Evolutionary conservation across 2,113 vertebrate genomes (phyloP).

Genomic region (Asarcornis scutulata): DNA sequence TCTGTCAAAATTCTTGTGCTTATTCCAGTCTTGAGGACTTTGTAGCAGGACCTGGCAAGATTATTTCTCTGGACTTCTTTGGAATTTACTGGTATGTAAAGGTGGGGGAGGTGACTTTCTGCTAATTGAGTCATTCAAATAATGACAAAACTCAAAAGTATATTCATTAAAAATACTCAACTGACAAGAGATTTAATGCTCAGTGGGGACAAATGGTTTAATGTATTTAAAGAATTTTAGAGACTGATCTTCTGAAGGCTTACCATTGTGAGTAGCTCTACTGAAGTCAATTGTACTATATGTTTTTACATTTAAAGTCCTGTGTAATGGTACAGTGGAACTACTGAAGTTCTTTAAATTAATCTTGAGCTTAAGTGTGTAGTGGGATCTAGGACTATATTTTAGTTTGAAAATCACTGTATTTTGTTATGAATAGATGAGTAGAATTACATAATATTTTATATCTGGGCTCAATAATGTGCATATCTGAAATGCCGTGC

Average conservation of each 20-base stretch:
- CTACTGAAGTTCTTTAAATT: background rate
- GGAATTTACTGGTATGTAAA: background rate
- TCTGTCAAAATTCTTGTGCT: background rate
- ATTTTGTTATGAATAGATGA: background rate
- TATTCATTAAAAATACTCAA: slow-evolving; percentile 49
- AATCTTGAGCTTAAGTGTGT: background rate
- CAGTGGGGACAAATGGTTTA: slow-evolving; percentile 30
- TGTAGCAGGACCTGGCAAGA: background rate
- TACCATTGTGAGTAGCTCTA: background rate
- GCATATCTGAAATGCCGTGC: background rate
- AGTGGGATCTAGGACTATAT: background rate
- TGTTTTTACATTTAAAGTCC: background rate
- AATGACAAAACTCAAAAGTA: slow-evolving; percentile 55
- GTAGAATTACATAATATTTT: background rate
- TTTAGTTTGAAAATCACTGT: background rate
- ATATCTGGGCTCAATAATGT: background rate
- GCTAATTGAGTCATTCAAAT: slow-evolving; percentile 36
- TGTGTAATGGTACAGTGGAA: background rate
- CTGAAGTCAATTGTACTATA: background rate
- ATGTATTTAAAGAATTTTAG: slow-evolving; percentile 58
- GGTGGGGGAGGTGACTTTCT: background rate
- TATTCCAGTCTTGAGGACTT: background rate
- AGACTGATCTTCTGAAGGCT: background rate
- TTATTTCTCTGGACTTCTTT: background rate
- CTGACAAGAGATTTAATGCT: slow-evolving; percentile 50